Conservation (phyloP, 2,113 vertebrate genomes). For the Passerina amoena region DNA sequence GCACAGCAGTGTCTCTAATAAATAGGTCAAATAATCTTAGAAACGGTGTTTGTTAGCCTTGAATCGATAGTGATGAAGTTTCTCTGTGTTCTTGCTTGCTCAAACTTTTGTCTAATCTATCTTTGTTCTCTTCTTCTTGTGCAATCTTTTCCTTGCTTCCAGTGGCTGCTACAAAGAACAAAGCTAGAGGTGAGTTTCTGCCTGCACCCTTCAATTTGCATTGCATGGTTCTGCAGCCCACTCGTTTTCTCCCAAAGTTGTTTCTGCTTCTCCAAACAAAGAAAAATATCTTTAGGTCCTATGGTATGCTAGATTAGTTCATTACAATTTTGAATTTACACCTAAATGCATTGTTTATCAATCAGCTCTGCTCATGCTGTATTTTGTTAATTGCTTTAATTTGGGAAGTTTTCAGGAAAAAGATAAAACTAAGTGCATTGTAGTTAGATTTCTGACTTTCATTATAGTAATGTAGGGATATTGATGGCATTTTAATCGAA, state of each 20-base stretch:
- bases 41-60: neutral
- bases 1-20: neutral
- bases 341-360: neutral
- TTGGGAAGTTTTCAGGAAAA: neutral
- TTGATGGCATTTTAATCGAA: neutral
- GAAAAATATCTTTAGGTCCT: neutral
- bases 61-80: constrained; percentile 35
- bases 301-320: neutral
- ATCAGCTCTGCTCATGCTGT: neutral
- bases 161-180: constrained; percentile 83
- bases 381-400: neutral
- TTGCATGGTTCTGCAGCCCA: constrained; percentile 54
- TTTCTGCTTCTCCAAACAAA: neutral
- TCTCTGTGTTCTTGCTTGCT: constrained; percentile 54
- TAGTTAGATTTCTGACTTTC: neutral
- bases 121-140: constrained; percentile 80
- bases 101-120: constrained; percentile 68
- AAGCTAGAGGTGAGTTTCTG: constrained; percentile 80
- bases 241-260: neutral
- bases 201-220: constrained; percentile 45
- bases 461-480: neutral
- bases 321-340: neutral
- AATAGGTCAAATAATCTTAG: constrained; percentile 34
- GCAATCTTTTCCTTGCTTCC: constrained; percentile 79
- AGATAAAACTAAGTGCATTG: neutral